A percentile compares a stretch with the other conserved stretches of the same genome.
These are phyloP conservation scores for Crocuta crocuta DNA, from an alignment of 2,113 vertebrate genomes.

Conservation along the genomic window DNA sequence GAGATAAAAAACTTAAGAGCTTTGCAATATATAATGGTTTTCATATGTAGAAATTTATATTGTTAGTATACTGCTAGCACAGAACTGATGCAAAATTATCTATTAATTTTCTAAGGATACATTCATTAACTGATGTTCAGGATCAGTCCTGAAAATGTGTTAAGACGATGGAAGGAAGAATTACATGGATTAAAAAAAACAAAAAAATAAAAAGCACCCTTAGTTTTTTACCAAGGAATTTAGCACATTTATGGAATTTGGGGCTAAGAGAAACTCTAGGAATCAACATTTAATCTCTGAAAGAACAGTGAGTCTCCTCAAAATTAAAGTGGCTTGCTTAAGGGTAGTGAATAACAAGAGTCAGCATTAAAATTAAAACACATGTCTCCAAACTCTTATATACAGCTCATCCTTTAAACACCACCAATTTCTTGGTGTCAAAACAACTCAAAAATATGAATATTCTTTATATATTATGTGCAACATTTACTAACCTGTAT, in stretches of 20 bases:
- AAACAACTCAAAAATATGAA: background rate
- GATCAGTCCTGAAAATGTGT: background rate
- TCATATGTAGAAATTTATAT: constrained; percentile 5
- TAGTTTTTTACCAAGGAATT: constrained; percentile 1
- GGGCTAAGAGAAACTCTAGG: background rate
- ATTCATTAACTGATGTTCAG: background rate
- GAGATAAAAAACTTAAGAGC: background rate
- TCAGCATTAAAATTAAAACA: constrained; percentile 55
- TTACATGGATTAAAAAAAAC: background rate
- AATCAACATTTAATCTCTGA: constrained; percentile 14
- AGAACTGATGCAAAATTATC: constrained; percentile 20
- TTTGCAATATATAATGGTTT: background rate
- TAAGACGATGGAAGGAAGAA: background rate
- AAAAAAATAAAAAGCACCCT: background rate
- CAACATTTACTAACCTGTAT: background rate
- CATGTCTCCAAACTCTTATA: background rate
- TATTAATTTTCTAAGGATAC: background rate
- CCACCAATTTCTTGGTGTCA: background rate
- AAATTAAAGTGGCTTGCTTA: constrained; percentile 27
- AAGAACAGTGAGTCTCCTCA: background rate
- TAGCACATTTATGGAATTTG: background rate
- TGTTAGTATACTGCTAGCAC: background rate
- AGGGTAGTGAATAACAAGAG: background rate
- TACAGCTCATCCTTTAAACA: background rate
- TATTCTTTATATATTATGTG: background rate